Percentiles rank a stretch among this genome's conserved stretches.
Conservation (phyloP, 1,140 invertebrate genomes). For the Atta colombica region DNA sequence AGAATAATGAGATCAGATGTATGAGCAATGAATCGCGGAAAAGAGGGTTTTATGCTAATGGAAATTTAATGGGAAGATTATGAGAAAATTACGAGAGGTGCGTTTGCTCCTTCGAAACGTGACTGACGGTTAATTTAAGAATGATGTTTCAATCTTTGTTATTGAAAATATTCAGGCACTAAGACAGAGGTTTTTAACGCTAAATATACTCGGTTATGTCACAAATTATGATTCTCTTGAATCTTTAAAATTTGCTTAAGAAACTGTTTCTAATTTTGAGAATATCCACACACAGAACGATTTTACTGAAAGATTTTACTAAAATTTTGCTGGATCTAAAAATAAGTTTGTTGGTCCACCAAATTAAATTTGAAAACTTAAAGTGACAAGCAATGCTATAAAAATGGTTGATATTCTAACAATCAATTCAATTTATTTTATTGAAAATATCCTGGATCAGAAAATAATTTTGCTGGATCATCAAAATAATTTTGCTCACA, state of each 20-base stretch:
- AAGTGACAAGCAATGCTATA: too few relatives aligned
- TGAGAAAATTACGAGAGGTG: conserved; percentile 43
- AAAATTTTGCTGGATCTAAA: too few relatives aligned
- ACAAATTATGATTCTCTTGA: background rate
- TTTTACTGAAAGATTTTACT: too few relatives aligned
- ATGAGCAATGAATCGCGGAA: conserved; percentile 58
- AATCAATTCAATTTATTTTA: too few relatives aligned
- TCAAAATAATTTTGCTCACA: too few relatives aligned
- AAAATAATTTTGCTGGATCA: too few relatives aligned
- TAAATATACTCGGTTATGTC: background rate
- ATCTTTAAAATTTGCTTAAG: background rate
- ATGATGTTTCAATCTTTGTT: conserved; percentile 29
- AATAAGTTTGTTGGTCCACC: too few relatives aligned
- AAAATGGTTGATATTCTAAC: too few relatives aligned
- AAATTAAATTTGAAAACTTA: too few relatives aligned
- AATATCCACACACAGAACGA: background rate
- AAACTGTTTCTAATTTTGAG: background rate
- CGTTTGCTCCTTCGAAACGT: conserved; percentile 21
- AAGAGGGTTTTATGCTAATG: conserved; percentile 51
- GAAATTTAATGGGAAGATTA: conserved; percentile 30
- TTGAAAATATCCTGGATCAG: too few relatives aligned
- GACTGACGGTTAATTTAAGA: conserved; percentile 5
- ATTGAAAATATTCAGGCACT: background rate
- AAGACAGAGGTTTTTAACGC: too few relatives aligned
- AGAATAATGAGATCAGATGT: conserved; percentile 34